Evolutionary conservation across 2,888 invertebrate genomes (phyloP), one percentile per base, ranked within the genome.

Genomic region (Gryllus longicercus): DNA sequence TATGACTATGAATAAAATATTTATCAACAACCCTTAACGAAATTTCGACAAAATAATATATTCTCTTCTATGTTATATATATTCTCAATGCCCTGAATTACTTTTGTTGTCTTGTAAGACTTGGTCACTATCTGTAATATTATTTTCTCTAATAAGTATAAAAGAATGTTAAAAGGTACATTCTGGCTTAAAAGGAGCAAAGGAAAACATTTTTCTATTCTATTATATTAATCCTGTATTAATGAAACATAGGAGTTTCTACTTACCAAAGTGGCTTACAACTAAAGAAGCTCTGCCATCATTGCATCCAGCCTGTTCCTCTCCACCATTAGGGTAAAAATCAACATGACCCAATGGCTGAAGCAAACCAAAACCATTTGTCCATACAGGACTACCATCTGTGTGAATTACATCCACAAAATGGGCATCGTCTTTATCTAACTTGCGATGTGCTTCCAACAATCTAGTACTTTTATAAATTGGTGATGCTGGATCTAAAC

Each of bases 391-490:
- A n/a, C 88, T 88, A 10, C 92, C 91, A 85, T 93, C 93, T 2
- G 92, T 92, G 83, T 93, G 93, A 80, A 93, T 88, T n/a, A 92
- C 90, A 85, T 93, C 93, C 0, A 93, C 92, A 82, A 92, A 90
- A 50, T 87, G 86, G 0, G 93, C 93, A 84, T 93, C 93, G 11
- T 88, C 88, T 50, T 88, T 88, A 84, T 92, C 92, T 77, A 93
- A 86, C 82, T 91, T 91, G 80, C 89, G 88, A 18, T 89, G 86
- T 80, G 89, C 88, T 78, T 91, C 90, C 50, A 89, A 85, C 83
- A 91, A 85, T 84, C 91, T 85, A 84, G 90, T 85, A 83, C 87
- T 87, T 83, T 92, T 89, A 84, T 92, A 91, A 78, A 91, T 86
- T 0, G 90, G 90, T 1, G 90, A 90, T 0, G 91, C 91, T 1